Evolutionary conservation across 2,888 invertebrate species (phyloP).

Genomic region (Marronus borbonicus): DNA sequence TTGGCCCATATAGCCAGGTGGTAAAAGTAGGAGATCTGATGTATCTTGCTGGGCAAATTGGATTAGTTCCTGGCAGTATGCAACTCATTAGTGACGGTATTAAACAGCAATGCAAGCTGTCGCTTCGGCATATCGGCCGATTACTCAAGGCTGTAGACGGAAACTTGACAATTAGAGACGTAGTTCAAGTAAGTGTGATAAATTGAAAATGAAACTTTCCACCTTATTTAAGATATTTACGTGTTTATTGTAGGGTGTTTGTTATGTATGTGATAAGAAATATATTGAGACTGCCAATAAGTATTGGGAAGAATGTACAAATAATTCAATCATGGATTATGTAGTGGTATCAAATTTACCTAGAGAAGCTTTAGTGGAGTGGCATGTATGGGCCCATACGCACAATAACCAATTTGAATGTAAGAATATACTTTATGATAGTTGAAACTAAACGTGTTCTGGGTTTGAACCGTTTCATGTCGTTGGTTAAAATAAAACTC

Average conservation of each 20-base stretch:
- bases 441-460: too few species aligned
- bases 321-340: constrained; percentile 90
- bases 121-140: constrained; percentile 87
- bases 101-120: constrained; percentile 85
- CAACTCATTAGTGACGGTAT: constrained; percentile 83
- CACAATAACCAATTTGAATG: constrained; percentile 92
- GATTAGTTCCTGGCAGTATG: constrained; percentile 88
- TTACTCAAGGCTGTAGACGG: constrained; percentile 87
- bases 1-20: constrained; percentile 96
- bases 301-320: constrained; percentile 87
- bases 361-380: constrained; percentile 86
- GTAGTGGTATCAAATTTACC: constrained; percentile 89
- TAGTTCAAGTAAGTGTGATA: constrained; percentile 76
- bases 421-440: constrained; percentile 66
- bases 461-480: too few species aligned
- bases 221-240: neutral
- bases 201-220: too few species aligned
- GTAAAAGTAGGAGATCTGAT: constrained; percentile 89
- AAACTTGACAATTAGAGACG: constrained; percentile 84
- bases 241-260: constrained; percentile 77
- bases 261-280: constrained; percentile 85
- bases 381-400: constrained; percentile 94
- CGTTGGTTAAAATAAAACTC: too few species aligned
- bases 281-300: constrained; percentile 83
- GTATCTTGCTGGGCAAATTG: constrained; percentile 93